These are phyloP conservation scores for Bolborhynchus lineola DNA, from an alignment of 2,113 vertebrate genomes.

Conservation along the genomic window DNA sequence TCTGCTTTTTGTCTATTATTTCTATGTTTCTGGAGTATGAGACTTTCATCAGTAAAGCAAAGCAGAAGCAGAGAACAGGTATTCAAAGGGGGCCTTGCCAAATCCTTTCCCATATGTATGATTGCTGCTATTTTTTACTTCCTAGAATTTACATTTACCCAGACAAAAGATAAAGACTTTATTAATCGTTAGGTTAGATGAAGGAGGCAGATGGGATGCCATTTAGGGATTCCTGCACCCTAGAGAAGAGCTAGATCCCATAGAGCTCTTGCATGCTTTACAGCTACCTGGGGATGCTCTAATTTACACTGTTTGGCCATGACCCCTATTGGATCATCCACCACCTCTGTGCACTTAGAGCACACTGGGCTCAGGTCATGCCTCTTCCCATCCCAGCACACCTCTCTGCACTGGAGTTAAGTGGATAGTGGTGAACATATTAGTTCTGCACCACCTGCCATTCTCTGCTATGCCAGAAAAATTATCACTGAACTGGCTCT, in stretches of 20 bases:
- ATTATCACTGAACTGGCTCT: not conserved
- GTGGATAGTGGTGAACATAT: not conserved
- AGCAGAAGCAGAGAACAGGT: not conserved
- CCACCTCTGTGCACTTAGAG: not conserved
- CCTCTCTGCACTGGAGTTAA: not conserved
- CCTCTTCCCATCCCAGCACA: not conserved
- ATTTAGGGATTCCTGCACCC: not conserved
- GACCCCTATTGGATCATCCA: not conserved
- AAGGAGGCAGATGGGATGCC: not conserved
- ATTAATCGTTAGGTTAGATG: not conserved
- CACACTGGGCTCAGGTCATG: not conserved
- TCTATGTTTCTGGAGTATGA: not conserved
- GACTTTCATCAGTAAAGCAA: not conserved
- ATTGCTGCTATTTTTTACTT: not conserved
- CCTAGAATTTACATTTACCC: not conserved
- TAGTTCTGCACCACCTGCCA: not conserved
- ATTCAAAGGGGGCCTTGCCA: not conserved
- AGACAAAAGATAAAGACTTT: not conserved
- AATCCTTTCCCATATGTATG: not conserved
- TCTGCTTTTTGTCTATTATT: not conserved
- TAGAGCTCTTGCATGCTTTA: not conserved
- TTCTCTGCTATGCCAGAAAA: not conserved
- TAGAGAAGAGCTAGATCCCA: not conserved
- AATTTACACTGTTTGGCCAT: not conserved
- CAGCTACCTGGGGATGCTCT: not conserved